Percentiles rank a stretch among this genome's conserved stretches.
Evolutionary conservation across 92 coral and sea anemone species (phyloP).

Genomic region (Phenganax subtilis): DNA sequence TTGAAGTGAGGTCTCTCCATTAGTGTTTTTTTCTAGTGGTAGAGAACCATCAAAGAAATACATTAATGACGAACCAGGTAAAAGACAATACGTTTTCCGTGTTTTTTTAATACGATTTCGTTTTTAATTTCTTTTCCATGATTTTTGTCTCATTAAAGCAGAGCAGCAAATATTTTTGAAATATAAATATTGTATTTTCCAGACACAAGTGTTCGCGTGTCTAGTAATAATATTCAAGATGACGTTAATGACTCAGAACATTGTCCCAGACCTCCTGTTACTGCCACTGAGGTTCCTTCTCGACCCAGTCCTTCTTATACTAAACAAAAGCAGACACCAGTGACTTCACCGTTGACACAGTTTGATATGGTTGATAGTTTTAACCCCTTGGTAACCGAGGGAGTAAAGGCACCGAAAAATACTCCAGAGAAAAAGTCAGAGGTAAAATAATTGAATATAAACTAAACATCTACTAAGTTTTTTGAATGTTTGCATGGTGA

Average conservation of each 20-base stretch:
- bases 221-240: slow-evolving; percentile 45
- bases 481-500: too few species aligned
- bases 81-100: neutral
- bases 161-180: neutral
- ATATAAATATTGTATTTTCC: neutral
- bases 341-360: slow-evolving; percentile 16
- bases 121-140: neutral
- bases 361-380: slow-evolving; percentile 15
- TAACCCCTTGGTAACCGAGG: slow-evolving; percentile 26
- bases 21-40: slow-evolving; percentile 48
- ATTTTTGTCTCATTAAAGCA: neutral
- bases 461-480: neutral
- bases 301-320: slow-evolving; percentile 70
- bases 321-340: neutral
- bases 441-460: neutral
- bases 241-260: slow-evolving; percentile 45
- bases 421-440: slow-evolving; percentile 26
- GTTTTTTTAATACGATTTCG: neutral
- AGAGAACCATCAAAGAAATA: slow-evolving; percentile 55
- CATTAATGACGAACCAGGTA: slow-evolving; percentile 64
- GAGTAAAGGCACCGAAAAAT: slow-evolving; percentile 23
- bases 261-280: slow-evolving; percentile 42
- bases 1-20: neutral
- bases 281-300: slow-evolving; percentile 56
- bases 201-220: slow-evolving; percentile 71